Evolutionary conservation across 2,113 vertebrate genomes (phyloP), one percentile per base, ranked within the genome.

Genomic region (Solenodon paradoxus): DNA sequence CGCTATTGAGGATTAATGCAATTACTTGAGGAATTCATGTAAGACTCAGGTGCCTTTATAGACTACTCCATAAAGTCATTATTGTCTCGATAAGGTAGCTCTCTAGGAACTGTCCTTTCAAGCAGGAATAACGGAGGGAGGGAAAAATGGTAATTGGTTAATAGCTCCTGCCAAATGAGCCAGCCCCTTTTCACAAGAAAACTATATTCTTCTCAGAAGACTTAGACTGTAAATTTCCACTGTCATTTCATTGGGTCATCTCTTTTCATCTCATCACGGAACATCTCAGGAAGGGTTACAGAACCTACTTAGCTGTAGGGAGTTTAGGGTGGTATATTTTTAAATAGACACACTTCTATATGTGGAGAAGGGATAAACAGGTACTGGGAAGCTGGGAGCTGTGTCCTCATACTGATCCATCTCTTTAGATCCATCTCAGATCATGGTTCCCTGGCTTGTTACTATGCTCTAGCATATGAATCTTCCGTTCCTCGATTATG

Each of bases 161-260:
- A 45, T 45, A 28, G 15, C 68, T 53, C 1, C 22, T 74, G n/a
- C n/a, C 40, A 82, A 89, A 63, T 30, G 22, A 90, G 16, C 9
- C 8, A 61, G 55, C 89, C 30, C 45, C 49, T 78, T 86, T 89
- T 88, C 93, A 15, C 9, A 86, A 83, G 55, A 95, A 95, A 75
- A 80, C 4, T n/a, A 55, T 11, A n/a, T 9, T 15, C 3, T 78
- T 88, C 32, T 57, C 42, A 68, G 40, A 90, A 94, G 72, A 74
- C 7, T 7, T 30, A 68, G 17, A 72, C 2, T n/a, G 61, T 30
- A 79, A 71, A 40, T 35, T 78, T 66, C 9, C 28, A 71, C 42
- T n/a, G 78, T 79, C 38, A 68, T 57, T 38, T 83, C 28, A 30
- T 38, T 85, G 49, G 49, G n/a, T n/a, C n/a, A n/a, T n/a, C n/a